Evolutionary conservation across 2,888 invertebrate genomes (phyloP), one percentile per base, ranked within the genome.

Genomic region (Drosophila cognata): DNA sequence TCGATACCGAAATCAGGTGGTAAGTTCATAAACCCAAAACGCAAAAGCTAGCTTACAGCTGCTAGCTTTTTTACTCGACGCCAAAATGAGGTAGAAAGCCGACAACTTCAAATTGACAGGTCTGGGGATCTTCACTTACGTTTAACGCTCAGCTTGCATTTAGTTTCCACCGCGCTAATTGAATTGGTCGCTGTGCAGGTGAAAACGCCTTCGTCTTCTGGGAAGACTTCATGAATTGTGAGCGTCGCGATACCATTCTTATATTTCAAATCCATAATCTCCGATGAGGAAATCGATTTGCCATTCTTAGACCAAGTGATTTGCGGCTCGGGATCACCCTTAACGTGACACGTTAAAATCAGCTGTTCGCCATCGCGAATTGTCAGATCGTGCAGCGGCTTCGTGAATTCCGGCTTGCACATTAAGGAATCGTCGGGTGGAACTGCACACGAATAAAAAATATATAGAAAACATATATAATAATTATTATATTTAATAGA

Each of bases 131-230:
- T 3, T 29, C 16, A 94, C 95, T 95, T 93, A 97, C 97, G 96
- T 94, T 97, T 97, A 51, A 98, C 95, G 67, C 95, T 95, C 79
- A 98, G 95, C 91, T 95, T 96, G 94, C 97, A 97, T 91, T 96
- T 96, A 65, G 98, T 98, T 88, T 97, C 97, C 10, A 95, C 95
- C 63, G 96, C 95, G 68, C 99, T 99, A 86, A 98, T 95, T 74
- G 98, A 97, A 94, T 99, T 99, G 79, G 96, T 97, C 31, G 99
- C 99, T 91, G 96, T 96, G 92, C 99, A 98, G 10, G 95, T 94
- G 92, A 98, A 99, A 71, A 96, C 95, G 29, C 97, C 98, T 93
- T 98, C 98, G 92, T 99, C 98, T 93, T 99, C 98, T 0, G 98
- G 98, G 95, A 98, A 99, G 55, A 98, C 96, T 94, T 99, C 99